Conservation (phyloP, 2,113 vertebrate species). For the Myrmophylax atrothorax region DNA sequence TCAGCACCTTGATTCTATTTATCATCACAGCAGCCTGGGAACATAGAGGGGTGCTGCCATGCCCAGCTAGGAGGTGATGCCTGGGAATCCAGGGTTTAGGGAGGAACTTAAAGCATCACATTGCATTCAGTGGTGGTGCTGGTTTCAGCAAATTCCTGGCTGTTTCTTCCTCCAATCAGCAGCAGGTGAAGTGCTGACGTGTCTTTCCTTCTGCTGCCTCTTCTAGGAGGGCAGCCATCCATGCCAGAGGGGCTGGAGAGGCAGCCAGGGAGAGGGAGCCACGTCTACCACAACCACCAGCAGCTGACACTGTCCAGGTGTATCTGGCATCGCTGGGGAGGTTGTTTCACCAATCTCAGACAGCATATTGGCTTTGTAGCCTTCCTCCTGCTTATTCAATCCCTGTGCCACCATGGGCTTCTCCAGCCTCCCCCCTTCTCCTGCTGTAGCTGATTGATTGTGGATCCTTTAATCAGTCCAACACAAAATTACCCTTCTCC, state of each 20-base stretch:
- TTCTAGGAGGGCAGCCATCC: not conserved
- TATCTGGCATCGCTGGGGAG: not conserved
- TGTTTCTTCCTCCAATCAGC: not conserved
- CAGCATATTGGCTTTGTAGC: not conserved
- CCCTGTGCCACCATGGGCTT: not conserved
- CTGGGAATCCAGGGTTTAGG: not conserved
- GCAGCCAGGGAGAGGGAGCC: not conserved
- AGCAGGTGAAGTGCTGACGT: not conserved
- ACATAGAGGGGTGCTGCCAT: rapidly evolving
- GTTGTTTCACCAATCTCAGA: not conserved
- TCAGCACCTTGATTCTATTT: not conserved
- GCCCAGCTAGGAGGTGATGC: not conserved
- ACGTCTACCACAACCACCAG: not conserved
- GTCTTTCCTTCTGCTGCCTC: not conserved
- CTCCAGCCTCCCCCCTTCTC: not conserved
- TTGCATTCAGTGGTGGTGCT: not conserved
- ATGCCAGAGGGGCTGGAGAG: not conserved
- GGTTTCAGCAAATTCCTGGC: not conserved
- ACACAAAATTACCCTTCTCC: not conserved
- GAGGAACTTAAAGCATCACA: not conserved
- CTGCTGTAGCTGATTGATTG: not conserved
- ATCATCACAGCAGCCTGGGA: not conserved
- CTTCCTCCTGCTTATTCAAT: not conserved
- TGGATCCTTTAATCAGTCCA: not conserved
- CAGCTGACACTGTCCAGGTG: rapidly evolving